Conservation (phyloP, 2,888 invertebrate species). For the Papilio protenor region DNA sequence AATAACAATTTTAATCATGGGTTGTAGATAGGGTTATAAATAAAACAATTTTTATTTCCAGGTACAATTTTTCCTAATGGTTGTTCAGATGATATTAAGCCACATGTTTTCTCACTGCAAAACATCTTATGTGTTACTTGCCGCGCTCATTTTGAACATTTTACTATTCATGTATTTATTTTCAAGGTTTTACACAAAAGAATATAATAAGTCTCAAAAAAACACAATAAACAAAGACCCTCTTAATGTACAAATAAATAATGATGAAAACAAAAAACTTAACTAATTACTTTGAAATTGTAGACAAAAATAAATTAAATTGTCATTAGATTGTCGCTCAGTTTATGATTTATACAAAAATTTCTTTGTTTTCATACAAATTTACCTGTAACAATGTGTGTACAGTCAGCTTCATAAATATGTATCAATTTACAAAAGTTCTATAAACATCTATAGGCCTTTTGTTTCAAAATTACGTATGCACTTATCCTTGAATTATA, state of each 20-base stretch:
- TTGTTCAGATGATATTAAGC: constrained; percentile 54
- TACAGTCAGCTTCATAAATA: too few relatives aligned
- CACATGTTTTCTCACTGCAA: constrained; percentile 57
- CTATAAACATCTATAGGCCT: too few relatives aligned
- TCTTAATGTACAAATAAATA: background rate
- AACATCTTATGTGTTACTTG: constrained; percentile 54
- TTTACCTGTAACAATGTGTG: too few relatives aligned
- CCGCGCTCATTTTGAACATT: background rate
- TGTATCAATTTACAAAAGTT: too few relatives aligned
- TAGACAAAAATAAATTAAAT: background rate
- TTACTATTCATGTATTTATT: constrained; percentile 6
- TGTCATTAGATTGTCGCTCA: background rate
- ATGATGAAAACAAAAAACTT: background rate
- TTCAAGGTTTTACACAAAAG: background rate
- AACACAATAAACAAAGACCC: background rate
- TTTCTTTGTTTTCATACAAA: too few relatives aligned
- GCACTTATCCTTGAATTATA: too few relatives aligned
- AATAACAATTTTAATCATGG: background rate
- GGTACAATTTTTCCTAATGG: constrained; percentile 61
- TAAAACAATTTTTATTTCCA: constrained; percentile 45
- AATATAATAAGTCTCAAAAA: background rate
- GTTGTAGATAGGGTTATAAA: too few relatives aligned
- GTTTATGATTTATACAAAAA: too few relatives aligned
- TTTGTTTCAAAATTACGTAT: too few relatives aligned
- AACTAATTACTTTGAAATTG: background rate